phyloP scores from a whole-genome alignment of 2,888 invertebrate species.

The Auanema freiburgensis region DNA sequence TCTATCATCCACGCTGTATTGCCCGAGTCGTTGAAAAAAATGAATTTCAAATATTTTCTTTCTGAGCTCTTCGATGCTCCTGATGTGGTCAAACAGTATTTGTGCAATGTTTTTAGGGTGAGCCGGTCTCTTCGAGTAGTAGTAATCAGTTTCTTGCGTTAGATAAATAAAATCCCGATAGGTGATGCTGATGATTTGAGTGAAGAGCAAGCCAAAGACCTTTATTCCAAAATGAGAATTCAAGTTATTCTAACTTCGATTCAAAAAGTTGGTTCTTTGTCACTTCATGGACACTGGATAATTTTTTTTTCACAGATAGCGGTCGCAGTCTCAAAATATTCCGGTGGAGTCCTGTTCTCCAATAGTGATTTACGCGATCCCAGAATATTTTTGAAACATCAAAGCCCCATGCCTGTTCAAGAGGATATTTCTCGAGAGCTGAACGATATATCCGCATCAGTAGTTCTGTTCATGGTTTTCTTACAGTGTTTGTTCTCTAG shows the following conservation, averaged over 20 bases:
- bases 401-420: too few relatives aligned
- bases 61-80: conserved; percentile 39
- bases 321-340: conserved; percentile 24
- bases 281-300: neutral
- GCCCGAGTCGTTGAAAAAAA: neutral
- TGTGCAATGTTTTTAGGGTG: conserved; percentile 23
- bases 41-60: conserved; percentile 43
- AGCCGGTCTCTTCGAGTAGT: neutral
- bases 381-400: too few relatives aligned
- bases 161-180: conserved; percentile 35
- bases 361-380: too few relatives aligned
- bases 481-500: neutral
- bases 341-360: conserved; percentile 12
- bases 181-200: conserved; percentile 26
- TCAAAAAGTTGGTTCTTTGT: neutral
- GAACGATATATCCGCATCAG: neutral
- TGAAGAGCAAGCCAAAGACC: conserved; percentile 10
- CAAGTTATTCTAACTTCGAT: conserved; percentile 16
- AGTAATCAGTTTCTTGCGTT: conserved; percentile 1
- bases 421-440: neutral
- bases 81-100: conserved; percentile 26
- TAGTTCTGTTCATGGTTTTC: neutral
- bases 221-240: neutral
- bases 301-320: conserved; percentile 14
- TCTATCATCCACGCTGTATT: neutral